These are phyloP conservation scores for Nyctereutes procyonoides DNA, from an alignment of 2,113 vertebrate genomes.

Conservation along the genomic window DNA sequence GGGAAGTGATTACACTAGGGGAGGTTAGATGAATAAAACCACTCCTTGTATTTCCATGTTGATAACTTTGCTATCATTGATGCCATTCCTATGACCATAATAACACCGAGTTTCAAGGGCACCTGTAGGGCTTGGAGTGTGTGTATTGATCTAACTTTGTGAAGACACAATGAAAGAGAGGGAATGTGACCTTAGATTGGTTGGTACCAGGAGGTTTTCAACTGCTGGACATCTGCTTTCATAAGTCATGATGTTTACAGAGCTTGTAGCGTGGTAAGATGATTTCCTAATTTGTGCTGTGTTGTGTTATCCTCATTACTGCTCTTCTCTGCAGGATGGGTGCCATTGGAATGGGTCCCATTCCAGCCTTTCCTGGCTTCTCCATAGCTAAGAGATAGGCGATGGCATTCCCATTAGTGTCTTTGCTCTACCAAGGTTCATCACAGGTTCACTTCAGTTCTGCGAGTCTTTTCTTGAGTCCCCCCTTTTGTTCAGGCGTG, in stretches of 20 bases:
- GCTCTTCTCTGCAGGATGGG: not conserved
- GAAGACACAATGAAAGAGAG: not conserved
- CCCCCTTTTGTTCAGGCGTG: not conserved
- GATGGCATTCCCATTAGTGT: not conserved
- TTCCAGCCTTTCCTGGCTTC: not conserved
- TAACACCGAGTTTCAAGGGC: not conserved
- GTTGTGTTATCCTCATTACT: not conserved
- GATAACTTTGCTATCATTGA: not conserved
- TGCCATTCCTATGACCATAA: not conserved
- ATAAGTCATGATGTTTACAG: not conserved
- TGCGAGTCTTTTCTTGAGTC: not conserved
- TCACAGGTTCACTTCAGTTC: not conserved
- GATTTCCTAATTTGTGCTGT: not conserved
- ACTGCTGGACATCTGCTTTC: not conserved
- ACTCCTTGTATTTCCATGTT: not conserved
- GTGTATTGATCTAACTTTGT: not conserved
- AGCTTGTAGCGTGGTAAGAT: not conserved
- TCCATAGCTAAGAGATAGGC: not conserved
- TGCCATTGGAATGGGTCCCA: not conserved
- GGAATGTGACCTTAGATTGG: not conserved
- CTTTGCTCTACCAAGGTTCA: not conserved
- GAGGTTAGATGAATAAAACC: not conserved
- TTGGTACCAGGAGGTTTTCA: not conserved
- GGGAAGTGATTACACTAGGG: not conserved
- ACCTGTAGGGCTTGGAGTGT: not conserved